A percentile compares a stretch with the other conserved stretches of the same genome.
phyloP scores from a whole-genome alignment of 2,113 vertebrate species.

The Sigmodon hispidus region DNA sequence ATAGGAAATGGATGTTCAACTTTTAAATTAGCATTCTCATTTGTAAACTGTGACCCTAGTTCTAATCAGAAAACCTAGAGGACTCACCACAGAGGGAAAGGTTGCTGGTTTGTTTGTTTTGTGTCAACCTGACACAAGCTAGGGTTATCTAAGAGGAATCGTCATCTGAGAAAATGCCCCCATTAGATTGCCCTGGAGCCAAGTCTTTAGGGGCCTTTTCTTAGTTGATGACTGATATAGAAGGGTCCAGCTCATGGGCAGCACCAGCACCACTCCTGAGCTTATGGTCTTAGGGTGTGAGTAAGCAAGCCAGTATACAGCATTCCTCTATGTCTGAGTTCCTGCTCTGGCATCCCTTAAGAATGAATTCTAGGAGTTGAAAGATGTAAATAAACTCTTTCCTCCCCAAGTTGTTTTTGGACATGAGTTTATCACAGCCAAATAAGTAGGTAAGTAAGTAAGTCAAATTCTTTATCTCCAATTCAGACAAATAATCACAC shows the following conservation, averaged over 20 bases:
- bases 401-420: background rate
- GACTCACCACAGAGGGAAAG: too few relatives aligned
- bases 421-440: background rate
- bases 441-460: too few relatives aligned
- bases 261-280: background rate
- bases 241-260: background rate
- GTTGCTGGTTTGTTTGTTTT: background rate
- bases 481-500: constrained; percentile 67
- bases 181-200: background rate
- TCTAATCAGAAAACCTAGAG: background rate
- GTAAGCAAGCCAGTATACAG: background rate
- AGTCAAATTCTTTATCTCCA: constrained; percentile 13
- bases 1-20: background rate
- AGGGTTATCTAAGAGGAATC: background rate
- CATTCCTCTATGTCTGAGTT: background rate
- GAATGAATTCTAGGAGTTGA: background rate
- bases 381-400: background rate
- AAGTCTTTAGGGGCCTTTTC: background rate
- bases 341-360: background rate
- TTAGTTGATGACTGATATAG: background rate
- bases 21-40: background rate
- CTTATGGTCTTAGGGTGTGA: background rate
- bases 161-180: background rate
- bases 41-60: background rate
- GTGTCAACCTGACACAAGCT: background rate